These are phyloP conservation scores for Meandrusa payeni DNA, from an alignment of 2,888 invertebrate species.

Conservation along the genomic window DNA sequence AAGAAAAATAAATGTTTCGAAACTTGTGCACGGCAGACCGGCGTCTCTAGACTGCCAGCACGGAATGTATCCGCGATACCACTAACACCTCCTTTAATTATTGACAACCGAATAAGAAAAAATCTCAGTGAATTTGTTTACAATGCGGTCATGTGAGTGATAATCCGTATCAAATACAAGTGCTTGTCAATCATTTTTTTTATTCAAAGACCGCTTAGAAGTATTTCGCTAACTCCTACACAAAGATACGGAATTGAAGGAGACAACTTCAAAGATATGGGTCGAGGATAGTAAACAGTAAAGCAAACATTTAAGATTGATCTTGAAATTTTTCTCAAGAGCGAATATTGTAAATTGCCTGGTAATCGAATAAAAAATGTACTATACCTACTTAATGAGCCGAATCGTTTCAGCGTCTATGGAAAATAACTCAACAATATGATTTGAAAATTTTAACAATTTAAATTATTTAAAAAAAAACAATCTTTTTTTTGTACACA, in stretches of 20 bases:
- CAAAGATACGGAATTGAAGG: conserved; percentile 3
- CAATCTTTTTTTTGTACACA: no score
- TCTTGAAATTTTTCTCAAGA: conserved; percentile 6
- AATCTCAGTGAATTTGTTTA: conserved; percentile 6
- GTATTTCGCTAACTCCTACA: conserved; percentile 5
- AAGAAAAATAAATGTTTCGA: no score
- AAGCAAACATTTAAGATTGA: background rate
- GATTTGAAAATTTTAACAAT: no score
- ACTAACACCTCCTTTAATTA: conserved; percentile 20
- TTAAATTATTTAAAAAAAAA: no score
- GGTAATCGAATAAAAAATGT: background rate
- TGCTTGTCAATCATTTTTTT: conserved; percentile 10
- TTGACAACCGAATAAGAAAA: conserved; percentile 10
- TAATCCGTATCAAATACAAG: conserved; percentile 18
- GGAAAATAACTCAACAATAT: no score
- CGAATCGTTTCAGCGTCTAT: no score
- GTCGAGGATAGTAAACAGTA: conserved; percentile 5
- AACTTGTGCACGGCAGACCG: conserved; percentile 13
- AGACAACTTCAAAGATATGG: conserved; percentile 1
- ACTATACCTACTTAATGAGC: no score
- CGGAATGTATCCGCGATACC: conserved; percentile 14
- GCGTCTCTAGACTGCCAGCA: conserved; percentile 12
- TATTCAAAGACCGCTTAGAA: conserved; percentile 5
- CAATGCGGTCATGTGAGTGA: conserved; percentile 15
- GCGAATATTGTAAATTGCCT: background rate